Evolutionary conservation across 2,797 vertebrate species (phyloP).

Genomic region (Hydrolagus colliei): DNA sequence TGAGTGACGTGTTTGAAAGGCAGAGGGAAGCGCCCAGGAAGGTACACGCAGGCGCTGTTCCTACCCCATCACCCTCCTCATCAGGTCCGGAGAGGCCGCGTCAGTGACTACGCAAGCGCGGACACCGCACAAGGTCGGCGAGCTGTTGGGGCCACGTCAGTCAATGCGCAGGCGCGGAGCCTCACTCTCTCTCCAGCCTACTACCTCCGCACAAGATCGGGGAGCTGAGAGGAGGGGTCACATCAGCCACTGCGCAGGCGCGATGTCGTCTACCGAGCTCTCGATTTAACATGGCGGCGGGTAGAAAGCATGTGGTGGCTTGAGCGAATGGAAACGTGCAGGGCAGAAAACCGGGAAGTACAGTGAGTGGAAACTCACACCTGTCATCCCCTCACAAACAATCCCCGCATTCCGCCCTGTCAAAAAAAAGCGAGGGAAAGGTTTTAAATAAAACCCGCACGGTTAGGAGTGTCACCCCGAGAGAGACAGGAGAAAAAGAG

Average conservation of each 20-base stretch:
- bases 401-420: too few species aligned
- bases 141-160: too few species aligned
- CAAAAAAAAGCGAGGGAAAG: too few species aligned
- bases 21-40: not conserved
- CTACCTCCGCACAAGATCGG: not conserved
- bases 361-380: not conserved
- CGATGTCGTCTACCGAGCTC: too few species aligned
- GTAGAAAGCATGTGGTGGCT: not conserved
- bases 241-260: not conserved
- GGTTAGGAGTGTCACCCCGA: too few species aligned
- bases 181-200: not conserved
- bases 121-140: too few species aligned
- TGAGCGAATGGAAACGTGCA: slow-evolving; percentile 5
- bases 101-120: too few species aligned
- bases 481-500: not conserved
- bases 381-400: too few species aligned
- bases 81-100: too few species aligned
- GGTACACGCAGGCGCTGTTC: not conserved
- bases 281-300: slow-evolving; percentile 3
- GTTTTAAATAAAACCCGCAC: too few species aligned
- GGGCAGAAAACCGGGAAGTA: not conserved
- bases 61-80: rapidly evolving
- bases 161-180: too few species aligned
- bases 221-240: not conserved
- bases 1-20: not conserved